Base-by-base conservation (phyloP, 2,113 vertebrate species). In the Pomatorhinus ruficollis region DNA sequence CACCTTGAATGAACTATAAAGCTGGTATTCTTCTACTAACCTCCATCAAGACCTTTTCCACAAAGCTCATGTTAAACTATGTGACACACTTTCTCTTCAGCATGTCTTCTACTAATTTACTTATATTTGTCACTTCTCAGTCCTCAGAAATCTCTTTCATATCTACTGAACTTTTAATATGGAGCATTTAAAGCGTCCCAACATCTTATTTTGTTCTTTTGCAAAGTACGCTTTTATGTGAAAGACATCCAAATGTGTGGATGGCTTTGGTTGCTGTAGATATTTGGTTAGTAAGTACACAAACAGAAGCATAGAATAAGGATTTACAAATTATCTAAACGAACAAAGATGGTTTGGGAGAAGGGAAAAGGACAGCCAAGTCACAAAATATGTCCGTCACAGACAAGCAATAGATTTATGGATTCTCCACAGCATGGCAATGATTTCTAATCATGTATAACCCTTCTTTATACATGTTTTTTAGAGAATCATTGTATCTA, bases 391-490 rank as follows among this genome's bases (percentile, higher is more conserved):
- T 9, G 5, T 44, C 23, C 72, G 3, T 60, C 4, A 5, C 6
- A 88, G 8, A 19, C 17, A 0, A 86, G 6, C 21, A 75, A 35
- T 7, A 79, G 10, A 40, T 54, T 4, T 75, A 39, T 15, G 5
- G 7, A 47, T 76, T 71, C 8, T 83, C 3, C 7, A 12, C 13
- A 74, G 10, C 5, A 13, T 49, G 21, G 7, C 3, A 63, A 47
- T 47, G n/a, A 50, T 9, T 74, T 81, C 28, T 77, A 56, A n/a
- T 1, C 7, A 37, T 3, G 3, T 50, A 64, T 39, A 50, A 91
- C 1, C 1, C 6, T 82, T 16, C 9, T 6, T 14, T 12, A 16
- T 11, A 42, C 6, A 1, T 5, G 2, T 57, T 11, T 40, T 17
- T 35, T 1, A 3, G 10, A 31, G 53, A 57, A 53, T 45, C 3